phyloP scores from a whole-genome alignment of 1,140 invertebrate genomes.

The Condylostylus longicornis region DNA sequence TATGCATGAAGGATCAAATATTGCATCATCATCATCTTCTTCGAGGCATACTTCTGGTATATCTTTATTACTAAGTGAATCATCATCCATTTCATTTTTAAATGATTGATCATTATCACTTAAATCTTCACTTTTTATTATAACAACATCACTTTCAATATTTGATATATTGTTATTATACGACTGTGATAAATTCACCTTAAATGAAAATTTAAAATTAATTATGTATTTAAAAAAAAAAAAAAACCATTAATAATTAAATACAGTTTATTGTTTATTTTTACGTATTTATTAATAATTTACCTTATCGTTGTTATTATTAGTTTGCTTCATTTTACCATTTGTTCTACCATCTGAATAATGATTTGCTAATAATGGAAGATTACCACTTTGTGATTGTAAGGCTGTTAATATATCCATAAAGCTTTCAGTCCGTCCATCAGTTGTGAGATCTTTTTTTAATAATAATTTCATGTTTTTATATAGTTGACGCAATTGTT shows the following conservation, averaged over 20 bases:
- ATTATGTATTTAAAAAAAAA: no score
- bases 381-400: no score
- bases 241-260: no score
- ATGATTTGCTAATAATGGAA: no score
- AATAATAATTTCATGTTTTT: constrained; percentile 30
- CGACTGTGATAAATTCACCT: no score
- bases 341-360: neutral
- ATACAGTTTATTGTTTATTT: no score
- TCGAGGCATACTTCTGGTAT: constrained; percentile 26
- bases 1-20: neutral
- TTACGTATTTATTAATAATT: neutral
- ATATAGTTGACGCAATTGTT: constrained; percentile 27
- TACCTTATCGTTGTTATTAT: neutral
- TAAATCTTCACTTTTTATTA: constrained; percentile 29
- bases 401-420: constrained; percentile 27
- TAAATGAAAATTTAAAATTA: no score
- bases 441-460: constrained; percentile 28
- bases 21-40: constrained; percentile 18
- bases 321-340: neutral
- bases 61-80: constrained; percentile 24
- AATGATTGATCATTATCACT: constrained; percentile 28
- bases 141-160: constrained; percentile 22
- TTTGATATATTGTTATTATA: no score
- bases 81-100: constrained; percentile 22
- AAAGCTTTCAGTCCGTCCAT: constrained; percentile 25